Percentiles rank a stretch among this genome's conserved stretches.
Conservation (phyloP, 2,797 vertebrate genomes). For the Botia kubotai region DNA sequence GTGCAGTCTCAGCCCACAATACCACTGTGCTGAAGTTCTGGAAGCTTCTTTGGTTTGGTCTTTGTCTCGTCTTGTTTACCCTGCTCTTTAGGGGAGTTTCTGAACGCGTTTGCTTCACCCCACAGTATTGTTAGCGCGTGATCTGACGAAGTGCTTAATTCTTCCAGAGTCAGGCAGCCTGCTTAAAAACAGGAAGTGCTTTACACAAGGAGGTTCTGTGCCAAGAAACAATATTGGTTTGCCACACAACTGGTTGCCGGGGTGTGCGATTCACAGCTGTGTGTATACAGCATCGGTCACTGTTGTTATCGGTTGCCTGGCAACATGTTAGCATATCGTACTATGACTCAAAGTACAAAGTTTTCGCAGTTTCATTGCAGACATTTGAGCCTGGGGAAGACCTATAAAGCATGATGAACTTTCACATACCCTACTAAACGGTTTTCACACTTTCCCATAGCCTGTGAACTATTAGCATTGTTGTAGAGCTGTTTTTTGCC, state of each 20-base stretch:
- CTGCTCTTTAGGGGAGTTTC: conserved; percentile 14
- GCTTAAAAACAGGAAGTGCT: conserved; percentile 53
- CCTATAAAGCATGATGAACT: not conserved
- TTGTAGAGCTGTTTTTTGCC: not conserved
- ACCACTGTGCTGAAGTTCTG: not conserved
- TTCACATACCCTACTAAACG: not conserved
- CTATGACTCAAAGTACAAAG: conserved; percentile 36
- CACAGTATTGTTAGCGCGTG: not conserved
- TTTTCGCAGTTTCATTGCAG: conserved; percentile 17
- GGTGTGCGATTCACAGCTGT: not conserved
- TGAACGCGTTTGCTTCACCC: not conserved
- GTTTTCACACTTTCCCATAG: not conserved
- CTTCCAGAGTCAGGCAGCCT: conserved; percentile 7
- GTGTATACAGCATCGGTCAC: conserved; percentile 6
- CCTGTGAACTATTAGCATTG: not conserved
- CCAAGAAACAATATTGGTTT: conserved; percentile 10
- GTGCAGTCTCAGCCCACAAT: not conserved
- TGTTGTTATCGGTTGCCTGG: conserved; percentile 50
- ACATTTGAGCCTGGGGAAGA: not conserved
- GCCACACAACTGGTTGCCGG: conserved; percentile 9
- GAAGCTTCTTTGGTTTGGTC: not conserved
- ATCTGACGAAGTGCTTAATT: conserved; percentile 10
- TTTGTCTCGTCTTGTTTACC: not conserved
- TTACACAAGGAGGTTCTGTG: conserved; percentile 4
- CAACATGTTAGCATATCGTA: conserved; percentile 1